phyloP scores from a whole-genome alignment of 2,888 invertebrate species.

The Thymelicus sylvestris region DNA sequence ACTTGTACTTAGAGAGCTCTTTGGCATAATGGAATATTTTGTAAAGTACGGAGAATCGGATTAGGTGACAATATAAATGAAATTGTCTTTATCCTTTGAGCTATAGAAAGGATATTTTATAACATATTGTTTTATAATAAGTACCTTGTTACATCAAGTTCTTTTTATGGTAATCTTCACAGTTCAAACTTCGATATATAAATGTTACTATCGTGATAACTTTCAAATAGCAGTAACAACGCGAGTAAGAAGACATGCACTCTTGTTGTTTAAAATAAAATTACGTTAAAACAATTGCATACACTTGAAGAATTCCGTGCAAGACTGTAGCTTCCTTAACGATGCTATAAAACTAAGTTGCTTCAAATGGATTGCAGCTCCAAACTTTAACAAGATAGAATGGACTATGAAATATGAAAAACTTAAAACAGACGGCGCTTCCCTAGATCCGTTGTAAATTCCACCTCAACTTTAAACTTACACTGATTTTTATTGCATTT shows the following conservation, averaged over 20 bases:
- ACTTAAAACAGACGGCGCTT: slow-evolving; percentile 3
- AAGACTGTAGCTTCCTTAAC: slow-evolving; percentile 16
- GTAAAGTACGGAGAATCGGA: slow-evolving; percentile 13
- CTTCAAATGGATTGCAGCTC: slow-evolving; percentile 21
- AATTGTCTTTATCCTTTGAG: slow-evolving; percentile 1
- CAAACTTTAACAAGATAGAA: slow-evolving; percentile 24
- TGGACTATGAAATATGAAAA: slow-evolving; percentile 24
- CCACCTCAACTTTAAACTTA: background rate
- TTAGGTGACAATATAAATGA: slow-evolving; percentile 3
- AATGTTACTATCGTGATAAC: too few species aligned
- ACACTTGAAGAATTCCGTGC: slow-evolving; percentile 2
- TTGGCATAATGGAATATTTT: slow-evolving; percentile 28
- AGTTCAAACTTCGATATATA: too few species aligned
- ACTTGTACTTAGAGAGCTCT: slow-evolving; percentile 8
- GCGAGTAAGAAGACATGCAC: too few species aligned
- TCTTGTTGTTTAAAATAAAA: too few species aligned
- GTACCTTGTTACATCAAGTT: too few species aligned
- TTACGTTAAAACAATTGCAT: background rate
- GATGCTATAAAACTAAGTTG: slow-evolving; percentile 26
- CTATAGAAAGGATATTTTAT: too few species aligned
- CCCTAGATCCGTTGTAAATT: slow-evolving; percentile 4
- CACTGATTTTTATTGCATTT: slow-evolving; percentile 1
- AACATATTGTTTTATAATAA: too few species aligned
- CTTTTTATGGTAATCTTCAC: too few species aligned
- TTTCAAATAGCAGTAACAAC: too few species aligned